A percentile compares a stretch with the other conserved stretches of the same genome.
phyloP scores from a whole-genome alignment of 2,888 invertebrate genomes.

The Zelleria hepariella region DNA sequence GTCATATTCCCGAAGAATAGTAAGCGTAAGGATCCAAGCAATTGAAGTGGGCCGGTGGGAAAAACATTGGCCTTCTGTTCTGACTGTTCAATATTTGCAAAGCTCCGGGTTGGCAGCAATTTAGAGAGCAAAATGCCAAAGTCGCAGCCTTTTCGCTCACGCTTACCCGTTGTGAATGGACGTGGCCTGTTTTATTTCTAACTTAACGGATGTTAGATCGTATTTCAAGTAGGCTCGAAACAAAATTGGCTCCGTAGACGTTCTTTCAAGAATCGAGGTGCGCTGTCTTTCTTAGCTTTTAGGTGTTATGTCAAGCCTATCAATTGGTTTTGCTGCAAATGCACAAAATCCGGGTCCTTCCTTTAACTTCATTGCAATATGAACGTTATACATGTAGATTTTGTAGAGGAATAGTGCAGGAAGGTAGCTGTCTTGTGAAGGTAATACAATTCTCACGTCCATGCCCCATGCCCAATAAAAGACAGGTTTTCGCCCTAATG shows the following conservation, averaged over 20 bases:
- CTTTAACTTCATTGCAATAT: too few relatives aligned
- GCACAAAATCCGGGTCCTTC: too few relatives aligned
- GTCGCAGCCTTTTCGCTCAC: background rate
- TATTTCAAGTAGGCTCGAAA: background rate
- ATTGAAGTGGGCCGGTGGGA: background rate
- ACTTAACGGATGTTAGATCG: background rate
- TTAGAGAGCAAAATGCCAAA: background rate
- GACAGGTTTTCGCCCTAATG: too few relatives aligned
- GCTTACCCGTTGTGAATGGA: background rate
- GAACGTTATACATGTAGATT: too few relatives aligned
- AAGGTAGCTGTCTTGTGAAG: too few relatives aligned
- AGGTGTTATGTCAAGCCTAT: background rate
- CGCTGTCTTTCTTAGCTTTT: background rate
- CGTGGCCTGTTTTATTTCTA: background rate
- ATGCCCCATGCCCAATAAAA: too few relatives aligned
- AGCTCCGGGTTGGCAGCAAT: background rate
- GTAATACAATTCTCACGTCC: too few relatives aligned
- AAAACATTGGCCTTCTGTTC: too few relatives aligned
- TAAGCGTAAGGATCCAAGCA: background rate
- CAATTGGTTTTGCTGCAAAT: background rate
- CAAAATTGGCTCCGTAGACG: background rate
- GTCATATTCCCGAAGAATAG: background rate
- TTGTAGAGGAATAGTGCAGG: too few relatives aligned
- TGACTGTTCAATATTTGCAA: background rate
- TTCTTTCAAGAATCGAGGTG: background rate